These are phyloP conservation scores for Theristicus caerulescens DNA, from an alignment of 2,113 vertebrate species.

Conservation along the genomic window DNA sequence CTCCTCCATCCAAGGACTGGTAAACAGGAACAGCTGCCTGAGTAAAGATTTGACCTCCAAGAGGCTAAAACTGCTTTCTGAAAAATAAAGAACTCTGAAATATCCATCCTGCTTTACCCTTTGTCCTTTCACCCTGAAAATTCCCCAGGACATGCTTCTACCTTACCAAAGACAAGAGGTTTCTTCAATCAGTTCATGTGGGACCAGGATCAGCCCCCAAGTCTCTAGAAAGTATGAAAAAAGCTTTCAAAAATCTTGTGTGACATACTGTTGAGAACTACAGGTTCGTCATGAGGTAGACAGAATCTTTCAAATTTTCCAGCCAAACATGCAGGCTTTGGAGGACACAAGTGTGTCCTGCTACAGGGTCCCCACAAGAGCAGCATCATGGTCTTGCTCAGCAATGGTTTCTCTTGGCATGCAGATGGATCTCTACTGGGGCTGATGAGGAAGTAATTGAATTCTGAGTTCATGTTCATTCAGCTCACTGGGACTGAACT, in stretches of 20 bases:
- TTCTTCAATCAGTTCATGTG: neutral
- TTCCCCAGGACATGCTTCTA: neutral
- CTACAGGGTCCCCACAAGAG: rapidly evolving
- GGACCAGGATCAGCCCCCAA: neutral
- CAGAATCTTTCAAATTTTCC: neutral
- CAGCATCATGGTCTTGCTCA: neutral
- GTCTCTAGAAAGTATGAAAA: neutral
- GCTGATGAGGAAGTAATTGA: neutral
- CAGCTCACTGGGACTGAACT: neutral
- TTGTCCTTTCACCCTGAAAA: neutral
- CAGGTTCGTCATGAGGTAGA: neutral
- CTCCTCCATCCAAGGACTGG: neutral
- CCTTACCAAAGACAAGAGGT: neutral
- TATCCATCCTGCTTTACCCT: neutral
- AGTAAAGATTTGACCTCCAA: neutral
- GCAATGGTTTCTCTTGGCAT: neutral
- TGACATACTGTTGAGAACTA: neutral
- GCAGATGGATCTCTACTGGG: neutral
- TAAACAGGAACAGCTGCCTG: neutral
- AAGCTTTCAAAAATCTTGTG: neutral
- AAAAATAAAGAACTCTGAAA: neutral
- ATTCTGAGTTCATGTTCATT: neutral
- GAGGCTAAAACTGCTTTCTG: neutral
- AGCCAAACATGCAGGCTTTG: neutral
- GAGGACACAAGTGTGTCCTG: neutral